Conservation (phyloP, 2,113 vertebrate species). For the Rhinopomastus cyanomelas region DNA sequence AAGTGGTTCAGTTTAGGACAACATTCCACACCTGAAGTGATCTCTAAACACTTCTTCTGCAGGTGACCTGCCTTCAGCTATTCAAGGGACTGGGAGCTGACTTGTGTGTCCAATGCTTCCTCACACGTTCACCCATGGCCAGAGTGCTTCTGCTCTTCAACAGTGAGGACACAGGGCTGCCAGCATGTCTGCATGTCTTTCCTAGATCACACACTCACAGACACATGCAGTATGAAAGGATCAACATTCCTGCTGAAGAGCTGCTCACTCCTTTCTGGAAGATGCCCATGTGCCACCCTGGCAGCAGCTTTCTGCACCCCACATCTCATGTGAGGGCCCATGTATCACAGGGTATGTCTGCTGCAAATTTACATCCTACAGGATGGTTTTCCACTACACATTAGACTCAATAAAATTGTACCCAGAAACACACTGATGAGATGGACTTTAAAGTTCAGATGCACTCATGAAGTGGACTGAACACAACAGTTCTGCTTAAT, state of each 20-base stretch:
- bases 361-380: not conserved
- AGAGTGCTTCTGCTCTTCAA: not conserved
- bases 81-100: not conserved
- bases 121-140: not conserved
- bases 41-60: not conserved
- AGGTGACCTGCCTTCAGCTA: not conserved
- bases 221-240: not conserved
- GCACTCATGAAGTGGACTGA: constrained; percentile 15
- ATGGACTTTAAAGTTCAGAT: constrained; percentile 7
- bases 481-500: not conserved
- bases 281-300: not conserved
- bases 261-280: not conserved
- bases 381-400: not conserved
- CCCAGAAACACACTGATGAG: not conserved
- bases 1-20: not conserved
- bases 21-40: not conserved
- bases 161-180: not conserved
- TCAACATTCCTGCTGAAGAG: not conserved
- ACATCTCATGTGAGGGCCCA: not conserved
- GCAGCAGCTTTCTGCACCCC: not conserved
- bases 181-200: not conserved
- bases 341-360: not conserved
- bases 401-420: constrained; percentile 5
- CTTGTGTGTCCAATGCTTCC: fast-evolving
- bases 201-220: not conserved